Percentiles rank a stretch among this genome's conserved stretches.
Evolutionary conservation across 2,113 vertebrate genomes (phyloP).

Genomic region (Chrysemys picta): DNA sequence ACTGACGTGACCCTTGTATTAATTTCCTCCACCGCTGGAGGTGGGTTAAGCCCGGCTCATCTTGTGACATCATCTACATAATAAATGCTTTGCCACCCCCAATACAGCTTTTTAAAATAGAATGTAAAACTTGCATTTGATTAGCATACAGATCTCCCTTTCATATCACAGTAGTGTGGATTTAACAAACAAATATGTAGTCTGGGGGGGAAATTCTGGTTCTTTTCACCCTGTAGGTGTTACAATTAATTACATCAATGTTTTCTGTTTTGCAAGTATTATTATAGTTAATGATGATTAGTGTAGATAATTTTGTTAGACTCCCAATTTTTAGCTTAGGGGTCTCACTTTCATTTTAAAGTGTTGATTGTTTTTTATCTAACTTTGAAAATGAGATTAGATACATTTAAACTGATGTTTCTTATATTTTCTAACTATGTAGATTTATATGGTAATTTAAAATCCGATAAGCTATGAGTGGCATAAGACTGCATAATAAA

Average conservation of each 20-base stretch:
- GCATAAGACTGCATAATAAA: slow-evolving; percentile 71
- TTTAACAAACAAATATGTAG: slow-evolving; percentile 50
- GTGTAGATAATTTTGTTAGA: slow-evolving; percentile 75
- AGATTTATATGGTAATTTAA: slow-evolving; percentile 81
- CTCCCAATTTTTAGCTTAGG: slow-evolving; percentile 66
- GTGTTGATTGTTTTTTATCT: slow-evolving; percentile 79
- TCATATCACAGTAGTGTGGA: not conserved
- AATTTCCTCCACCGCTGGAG: too few species aligned
- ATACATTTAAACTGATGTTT: slow-evolving; percentile 73
- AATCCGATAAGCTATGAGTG: slow-evolving; percentile 76
- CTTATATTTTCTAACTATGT: slow-evolving; percentile 65
- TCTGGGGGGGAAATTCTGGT: not conserved
- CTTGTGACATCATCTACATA: not conserved
- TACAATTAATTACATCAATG: slow-evolving; percentile 77
- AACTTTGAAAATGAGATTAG: slow-evolving; percentile 80
- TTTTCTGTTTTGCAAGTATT: slow-evolving; percentile 75
- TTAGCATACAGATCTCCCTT: not conserved
- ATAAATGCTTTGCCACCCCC: not conserved
- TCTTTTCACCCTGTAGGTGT: slow-evolving; percentile 65
- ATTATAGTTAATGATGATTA: slow-evolving; percentile 74
- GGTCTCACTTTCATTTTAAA: slow-evolving; percentile 74
- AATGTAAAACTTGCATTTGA: not conserved
- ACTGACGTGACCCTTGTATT: not conserved
- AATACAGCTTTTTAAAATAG: not conserved
- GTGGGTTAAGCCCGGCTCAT: not conserved